Conservation (phyloP, 2,888 invertebrate species). For the Eucera pruinosa region DNA sequence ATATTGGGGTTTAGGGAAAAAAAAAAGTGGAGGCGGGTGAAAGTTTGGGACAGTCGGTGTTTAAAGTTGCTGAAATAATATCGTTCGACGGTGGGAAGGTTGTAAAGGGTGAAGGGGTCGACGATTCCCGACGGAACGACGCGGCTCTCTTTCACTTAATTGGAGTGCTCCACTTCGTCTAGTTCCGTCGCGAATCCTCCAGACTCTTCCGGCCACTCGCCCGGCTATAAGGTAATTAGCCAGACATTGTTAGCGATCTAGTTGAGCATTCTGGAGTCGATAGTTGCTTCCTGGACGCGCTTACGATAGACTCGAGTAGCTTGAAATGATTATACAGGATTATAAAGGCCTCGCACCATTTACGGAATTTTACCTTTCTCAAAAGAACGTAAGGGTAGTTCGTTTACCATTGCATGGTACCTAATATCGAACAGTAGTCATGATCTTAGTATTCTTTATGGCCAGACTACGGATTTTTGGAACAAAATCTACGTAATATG, state of each 20-base stretch:
- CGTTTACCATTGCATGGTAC: no score
- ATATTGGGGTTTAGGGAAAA: constrained; percentile 7
- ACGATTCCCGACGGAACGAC: constrained; percentile 33
- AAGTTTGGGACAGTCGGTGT: background rate
- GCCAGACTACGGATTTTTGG: no score
- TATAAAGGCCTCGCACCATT: background rate
- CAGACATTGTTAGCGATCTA: constrained; percentile 58
- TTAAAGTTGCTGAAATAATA: constrained; percentile 36
- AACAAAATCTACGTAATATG: no score
- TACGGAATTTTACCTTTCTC: no score
- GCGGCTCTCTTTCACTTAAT: constrained; percentile 51
- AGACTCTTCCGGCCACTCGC: constrained; percentile 45
- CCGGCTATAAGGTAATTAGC: constrained; percentile 55
- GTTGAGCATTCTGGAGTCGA: constrained; percentile 39
- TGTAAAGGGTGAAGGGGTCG: background rate
- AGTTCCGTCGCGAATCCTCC: constrained; percentile 48
- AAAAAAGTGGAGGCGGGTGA: background rate
- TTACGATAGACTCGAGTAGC: background rate
- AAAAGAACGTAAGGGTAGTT: no score
- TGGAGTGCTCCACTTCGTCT: constrained; percentile 61
- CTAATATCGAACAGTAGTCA: no score
- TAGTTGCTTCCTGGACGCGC: constrained; percentile 18
- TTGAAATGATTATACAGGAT: background rate
- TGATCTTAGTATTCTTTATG: no score
- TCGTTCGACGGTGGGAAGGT: background rate